Conservation (phyloP, 2,888 invertebrate species). For the Drosophila testacea region DNA sequence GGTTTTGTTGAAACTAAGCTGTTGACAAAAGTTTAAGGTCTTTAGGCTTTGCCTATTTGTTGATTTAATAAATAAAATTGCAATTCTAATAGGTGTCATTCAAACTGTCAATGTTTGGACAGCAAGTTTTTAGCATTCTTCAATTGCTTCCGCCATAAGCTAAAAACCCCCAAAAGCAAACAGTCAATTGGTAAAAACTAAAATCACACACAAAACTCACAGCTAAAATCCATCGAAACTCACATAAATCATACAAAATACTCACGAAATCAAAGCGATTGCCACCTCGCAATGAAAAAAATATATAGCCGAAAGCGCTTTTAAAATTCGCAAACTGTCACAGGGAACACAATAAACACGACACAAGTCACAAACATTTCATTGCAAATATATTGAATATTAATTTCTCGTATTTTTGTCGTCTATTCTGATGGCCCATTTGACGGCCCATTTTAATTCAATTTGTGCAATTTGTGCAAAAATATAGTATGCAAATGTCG, state of each 20-base stretch:
- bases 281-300: slow-evolving; percentile 31
- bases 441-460: slow-evolving; percentile 65
- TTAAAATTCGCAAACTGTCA: slow-evolving; percentile 75
- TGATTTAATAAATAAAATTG: slow-evolving; percentile 25
- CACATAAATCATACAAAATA: slow-evolving; percentile 66
- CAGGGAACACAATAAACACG: slow-evolving; percentile 60
- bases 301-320: slow-evolving; percentile 41
- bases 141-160: slow-evolving; percentile 21
- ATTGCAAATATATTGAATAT: slow-evolving; percentile 75
- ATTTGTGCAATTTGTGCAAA: slow-evolving; percentile 59
- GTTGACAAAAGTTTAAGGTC: background rate
- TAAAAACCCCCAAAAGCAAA: slow-evolving; percentile 33
- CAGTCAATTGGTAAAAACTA: slow-evolving; percentile 38
- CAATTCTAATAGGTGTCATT: slow-evolving; percentile 11
- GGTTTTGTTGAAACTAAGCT: background rate
- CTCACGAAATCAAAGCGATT: slow-evolving; percentile 55
- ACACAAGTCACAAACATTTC: slow-evolving; percentile 69
- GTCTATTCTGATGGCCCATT: slow-evolving; percentile 44
- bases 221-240: slow-evolving; percentile 24
- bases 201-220: slow-evolving; percentile 23
- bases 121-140: slow-evolving; percentile 15
- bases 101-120: slow-evolving; percentile 7
- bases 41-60: background rate
- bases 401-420: slow-evolving; percentile 54
- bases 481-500: slow-evolving; percentile 61